Conservation (phyloP, 2,888 invertebrate genomes). For the Danaus chrysippus region DNA sequence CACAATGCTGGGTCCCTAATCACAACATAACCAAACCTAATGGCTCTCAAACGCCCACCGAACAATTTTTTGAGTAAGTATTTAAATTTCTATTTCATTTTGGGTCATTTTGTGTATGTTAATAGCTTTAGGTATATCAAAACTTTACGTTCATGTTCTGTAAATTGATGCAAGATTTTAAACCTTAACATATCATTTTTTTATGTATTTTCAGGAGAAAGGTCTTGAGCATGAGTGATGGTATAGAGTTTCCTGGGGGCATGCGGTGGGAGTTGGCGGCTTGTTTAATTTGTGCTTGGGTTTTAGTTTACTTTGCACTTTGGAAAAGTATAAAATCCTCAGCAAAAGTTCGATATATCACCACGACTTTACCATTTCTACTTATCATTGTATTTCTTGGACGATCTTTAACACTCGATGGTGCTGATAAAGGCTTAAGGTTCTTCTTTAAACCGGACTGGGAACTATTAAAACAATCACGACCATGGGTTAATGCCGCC, state of each 20-base stretch:
- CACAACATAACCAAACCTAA: conserved; percentile 84
- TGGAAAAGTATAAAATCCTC: conserved; percentile 98
- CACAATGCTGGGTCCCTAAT: conserved; percentile 88
- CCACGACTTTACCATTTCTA: conserved; percentile 94
- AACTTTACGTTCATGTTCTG: not conserved
- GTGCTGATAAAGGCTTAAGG: conserved; percentile 89
- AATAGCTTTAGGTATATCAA: not conserved
- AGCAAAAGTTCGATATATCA: conserved; percentile 93
- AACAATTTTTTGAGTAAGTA: conserved; percentile 95
- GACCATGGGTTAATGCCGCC: conserved; percentile 95
- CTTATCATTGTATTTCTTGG: conserved; percentile 92
- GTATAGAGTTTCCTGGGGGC: conserved; percentile 89
- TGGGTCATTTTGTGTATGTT: not conserved
- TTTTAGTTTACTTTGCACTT: conserved; percentile 95
- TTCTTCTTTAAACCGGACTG: conserved; percentile 94
- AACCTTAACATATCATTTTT: conserved; percentile 1
- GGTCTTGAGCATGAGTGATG: conserved; percentile 89
- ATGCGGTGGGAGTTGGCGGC: conserved; percentile 94
- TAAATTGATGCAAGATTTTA: not conserved
- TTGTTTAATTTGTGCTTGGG: conserved; percentile 94
- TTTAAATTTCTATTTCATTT: conserved; percentile 28
- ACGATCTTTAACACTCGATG: conserved; percentile 93
- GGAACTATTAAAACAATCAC: conserved; percentile 88
- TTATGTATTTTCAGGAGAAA: conserved; percentile 83
- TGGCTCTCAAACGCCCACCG: conserved; percentile 89